Conservation (phyloP, 2,797 vertebrate species). For the Spinus pinus region DNA sequence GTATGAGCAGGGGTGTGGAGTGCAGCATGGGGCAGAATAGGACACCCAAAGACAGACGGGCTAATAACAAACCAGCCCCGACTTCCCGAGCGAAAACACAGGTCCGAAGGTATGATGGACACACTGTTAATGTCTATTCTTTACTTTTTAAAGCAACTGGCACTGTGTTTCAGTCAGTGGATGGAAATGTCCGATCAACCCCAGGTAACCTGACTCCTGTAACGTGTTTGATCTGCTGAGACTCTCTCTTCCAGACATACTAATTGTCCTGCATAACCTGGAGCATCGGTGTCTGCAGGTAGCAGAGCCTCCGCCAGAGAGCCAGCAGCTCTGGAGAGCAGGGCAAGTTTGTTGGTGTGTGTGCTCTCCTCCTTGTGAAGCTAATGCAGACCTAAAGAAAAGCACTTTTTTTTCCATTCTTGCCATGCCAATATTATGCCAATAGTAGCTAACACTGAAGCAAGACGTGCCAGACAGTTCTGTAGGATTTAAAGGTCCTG, state of each 20-base stretch:
- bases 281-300: neutral
- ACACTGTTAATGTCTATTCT: neutral
- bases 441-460: neutral
- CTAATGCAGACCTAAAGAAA: neutral
- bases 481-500: neutral
- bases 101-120: neutral
- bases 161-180: slow-evolving; percentile 73
- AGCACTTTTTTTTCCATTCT: neutral
- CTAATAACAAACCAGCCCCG: neutral
- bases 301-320: neutral
- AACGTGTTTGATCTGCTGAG: neutral
- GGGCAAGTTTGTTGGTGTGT: neutral
- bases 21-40: neutral
- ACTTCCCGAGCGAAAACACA: neutral
- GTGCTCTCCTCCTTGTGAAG: neutral
- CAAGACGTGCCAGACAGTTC: accelerated
- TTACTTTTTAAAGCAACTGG: slow-evolving; percentile 66
- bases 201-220: slow-evolving; percentile 63
- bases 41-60: accelerated
- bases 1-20: accelerated
- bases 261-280: neutral
- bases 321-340: neutral
- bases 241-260: neutral
- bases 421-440: neutral
- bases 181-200: slow-evolving; percentile 60